Conservation (phyloP, 1,140 invertebrate genomes). For the Caenorhabditis inopinata region DNA sequence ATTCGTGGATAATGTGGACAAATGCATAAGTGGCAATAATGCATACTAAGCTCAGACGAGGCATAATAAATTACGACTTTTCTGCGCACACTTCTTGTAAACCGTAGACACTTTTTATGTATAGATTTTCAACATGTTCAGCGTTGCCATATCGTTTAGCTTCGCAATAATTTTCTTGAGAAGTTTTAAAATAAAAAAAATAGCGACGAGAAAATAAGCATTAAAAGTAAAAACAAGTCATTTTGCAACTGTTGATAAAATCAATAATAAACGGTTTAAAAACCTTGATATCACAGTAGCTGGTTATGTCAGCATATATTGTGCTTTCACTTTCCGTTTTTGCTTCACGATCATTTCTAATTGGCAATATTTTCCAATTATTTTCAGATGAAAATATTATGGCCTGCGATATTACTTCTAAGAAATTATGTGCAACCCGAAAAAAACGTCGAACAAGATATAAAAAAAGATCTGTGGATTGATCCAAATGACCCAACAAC, state of each 20-base stretch:
- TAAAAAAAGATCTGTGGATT: not conserved
- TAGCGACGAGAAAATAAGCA: no score
- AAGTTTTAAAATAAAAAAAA: no score
- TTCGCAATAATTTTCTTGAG: no score
- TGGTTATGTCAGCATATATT: no score
- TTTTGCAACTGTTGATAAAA: no score
- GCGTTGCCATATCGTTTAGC: no score
- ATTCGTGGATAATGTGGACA: not conserved
- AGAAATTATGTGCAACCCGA: not conserved
- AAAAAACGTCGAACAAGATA: not conserved
- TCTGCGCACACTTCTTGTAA: not conserved
- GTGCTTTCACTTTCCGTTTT: no score
- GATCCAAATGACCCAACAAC: not conserved
- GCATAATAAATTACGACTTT: not conserved
- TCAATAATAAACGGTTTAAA: no score
- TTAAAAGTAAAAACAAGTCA: no score
- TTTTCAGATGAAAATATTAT: slow-evolving; percentile 20
- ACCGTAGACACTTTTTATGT: not conserved
- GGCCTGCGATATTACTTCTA: not conserved
- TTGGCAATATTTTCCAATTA: not conserved
- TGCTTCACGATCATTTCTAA: no score
- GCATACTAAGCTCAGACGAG: not conserved
- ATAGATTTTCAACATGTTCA: no score
- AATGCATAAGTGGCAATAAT: not conserved
- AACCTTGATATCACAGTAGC: no score